Conservation (phyloP, 1,140 invertebrate species). For the Globodera rostochiensis region DNA sequence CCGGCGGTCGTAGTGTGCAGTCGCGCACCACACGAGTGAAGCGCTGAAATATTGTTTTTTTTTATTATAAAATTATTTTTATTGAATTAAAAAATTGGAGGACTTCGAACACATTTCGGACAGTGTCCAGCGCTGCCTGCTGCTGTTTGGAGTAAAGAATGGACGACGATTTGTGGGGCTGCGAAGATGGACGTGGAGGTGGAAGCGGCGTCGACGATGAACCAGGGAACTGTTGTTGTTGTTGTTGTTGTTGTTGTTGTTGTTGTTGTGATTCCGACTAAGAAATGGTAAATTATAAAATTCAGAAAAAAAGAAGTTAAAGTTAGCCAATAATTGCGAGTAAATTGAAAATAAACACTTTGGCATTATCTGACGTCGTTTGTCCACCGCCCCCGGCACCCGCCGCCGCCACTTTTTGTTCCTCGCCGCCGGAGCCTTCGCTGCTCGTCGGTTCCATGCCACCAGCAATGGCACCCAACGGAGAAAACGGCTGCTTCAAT, state of each 20-base stretch:
- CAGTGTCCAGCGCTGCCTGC: slow-evolving; percentile 1
- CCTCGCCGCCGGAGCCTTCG: slow-evolving; percentile 4
- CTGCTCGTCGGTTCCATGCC: background rate
- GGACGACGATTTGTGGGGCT: background rate
- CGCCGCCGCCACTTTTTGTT: background rate
- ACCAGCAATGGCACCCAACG: background rate
- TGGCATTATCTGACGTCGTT: background rate
- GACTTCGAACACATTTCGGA: slow-evolving; percentile 7
- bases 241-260: too few relatives aligned
- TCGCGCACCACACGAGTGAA: slow-evolving; percentile 43
- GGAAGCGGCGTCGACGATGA: background rate
- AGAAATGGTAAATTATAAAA: background rate
- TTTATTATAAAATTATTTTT: background rate
- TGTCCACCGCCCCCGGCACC: background rate
- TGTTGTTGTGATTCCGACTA: background rate
- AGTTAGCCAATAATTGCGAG: too few relatives aligned
- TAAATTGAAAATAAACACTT: too few relatives aligned
- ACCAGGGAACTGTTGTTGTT: too few relatives aligned
- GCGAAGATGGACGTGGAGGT: background rate
- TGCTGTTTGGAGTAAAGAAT: slow-evolving; percentile 6
- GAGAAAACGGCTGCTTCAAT: background rate
- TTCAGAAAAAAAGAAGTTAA: background rate
- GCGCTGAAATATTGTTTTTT: slow-evolving; percentile 26
- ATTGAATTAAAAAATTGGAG: background rate
- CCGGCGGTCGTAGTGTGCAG: slow-evolving; percentile 30